Conservation (phyloP, 2,888 invertebrate genomes). For the Idaea aversata region DNA sequence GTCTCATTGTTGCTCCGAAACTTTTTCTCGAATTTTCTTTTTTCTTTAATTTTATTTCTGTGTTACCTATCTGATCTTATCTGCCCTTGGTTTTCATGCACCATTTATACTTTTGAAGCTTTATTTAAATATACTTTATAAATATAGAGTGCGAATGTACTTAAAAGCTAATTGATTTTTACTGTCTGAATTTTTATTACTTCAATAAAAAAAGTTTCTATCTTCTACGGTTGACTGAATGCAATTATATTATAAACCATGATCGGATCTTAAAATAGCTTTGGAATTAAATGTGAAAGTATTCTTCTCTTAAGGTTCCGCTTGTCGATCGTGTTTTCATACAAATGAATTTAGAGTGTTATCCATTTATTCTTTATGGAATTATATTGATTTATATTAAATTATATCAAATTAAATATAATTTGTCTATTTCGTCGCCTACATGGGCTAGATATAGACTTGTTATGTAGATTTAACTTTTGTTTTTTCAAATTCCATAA, state of each 20-base stretch:
- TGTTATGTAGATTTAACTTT: too few relatives aligned
- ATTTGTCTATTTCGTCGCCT: too few relatives aligned
- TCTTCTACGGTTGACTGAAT: not conserved
- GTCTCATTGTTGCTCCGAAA: constrained; percentile 68
- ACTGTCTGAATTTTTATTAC: not conserved
- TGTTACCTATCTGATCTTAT: constrained; percentile 47
- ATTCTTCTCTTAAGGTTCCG: not conserved
- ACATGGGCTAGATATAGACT: too few relatives aligned
- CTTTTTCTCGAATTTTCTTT: constrained; percentile 56
- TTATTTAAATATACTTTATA: not conserved
- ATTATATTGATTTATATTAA: too few relatives aligned
- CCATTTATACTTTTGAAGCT: not conserved
- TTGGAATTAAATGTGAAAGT: not conserved
- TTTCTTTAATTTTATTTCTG: constrained; percentile 72
- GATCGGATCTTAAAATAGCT: not conserved
- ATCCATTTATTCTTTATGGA: too few relatives aligned
- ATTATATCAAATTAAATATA: too few relatives aligned
- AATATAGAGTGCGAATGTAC: not conserved
- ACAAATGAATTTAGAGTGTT: too few relatives aligned
- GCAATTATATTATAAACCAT: not conserved
- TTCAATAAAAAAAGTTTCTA: not conserved
- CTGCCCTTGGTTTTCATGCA: not conserved
- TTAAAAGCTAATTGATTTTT: not conserved
- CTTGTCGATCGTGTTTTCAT: too few relatives aligned
- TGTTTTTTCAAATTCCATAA: too few relatives aligned